Percentiles rank a stretch among this genome's conserved stretches.
These are phyloP conservation scores for Crematogaster levior DNA, from an alignment of 2,888 invertebrate genomes.

Conservation along the genomic window DNA sequence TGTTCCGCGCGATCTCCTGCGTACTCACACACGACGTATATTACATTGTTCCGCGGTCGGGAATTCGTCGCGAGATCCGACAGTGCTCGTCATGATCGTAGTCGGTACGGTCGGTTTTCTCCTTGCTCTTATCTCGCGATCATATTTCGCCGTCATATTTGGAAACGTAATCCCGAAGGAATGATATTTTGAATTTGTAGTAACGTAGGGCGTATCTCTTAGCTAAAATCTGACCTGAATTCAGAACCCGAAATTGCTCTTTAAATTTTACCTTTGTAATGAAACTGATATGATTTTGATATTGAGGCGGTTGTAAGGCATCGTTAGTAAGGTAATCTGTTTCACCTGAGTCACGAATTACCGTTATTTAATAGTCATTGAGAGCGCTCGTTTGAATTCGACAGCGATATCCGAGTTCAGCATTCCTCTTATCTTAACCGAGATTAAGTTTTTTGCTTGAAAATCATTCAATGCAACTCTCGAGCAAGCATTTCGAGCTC, in stretches of 20 bases:
- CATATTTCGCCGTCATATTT: constrained; percentile 33
- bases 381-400: constrained; percentile 69
- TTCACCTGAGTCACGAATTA: constrained; percentile 54
- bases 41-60: constrained; percentile 80
- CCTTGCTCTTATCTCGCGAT: constrained; percentile 55
- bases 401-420: constrained; percentile 65
- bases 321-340: constrained; percentile 69
- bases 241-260: background rate
- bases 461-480: constrained; percentile 64
- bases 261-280: background rate
- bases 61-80: constrained; percentile 73
- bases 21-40: constrained; percentile 77
- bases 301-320: constrained; percentile 12
- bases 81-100: constrained; percentile 58
- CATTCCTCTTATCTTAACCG: constrained; percentile 65
- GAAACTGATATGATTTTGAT: background rate
- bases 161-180: constrained; percentile 20
- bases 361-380: constrained; percentile 68
- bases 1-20: constrained; percentile 80
- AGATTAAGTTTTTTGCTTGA: constrained; percentile 51
- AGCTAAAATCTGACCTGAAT: constrained; percentile 8
- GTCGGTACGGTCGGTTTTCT: constrained; percentile 14
- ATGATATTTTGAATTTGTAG: background rate
- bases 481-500: constrained; percentile 40
- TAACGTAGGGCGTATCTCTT: background rate